A percentile compares a stretch with the other conserved stretches of the same genome.
These are phyloP conservation scores for Galemys pyrenaicus DNA, from an alignment of 2,113 vertebrate species.

Conservation along the genomic window DNA sequence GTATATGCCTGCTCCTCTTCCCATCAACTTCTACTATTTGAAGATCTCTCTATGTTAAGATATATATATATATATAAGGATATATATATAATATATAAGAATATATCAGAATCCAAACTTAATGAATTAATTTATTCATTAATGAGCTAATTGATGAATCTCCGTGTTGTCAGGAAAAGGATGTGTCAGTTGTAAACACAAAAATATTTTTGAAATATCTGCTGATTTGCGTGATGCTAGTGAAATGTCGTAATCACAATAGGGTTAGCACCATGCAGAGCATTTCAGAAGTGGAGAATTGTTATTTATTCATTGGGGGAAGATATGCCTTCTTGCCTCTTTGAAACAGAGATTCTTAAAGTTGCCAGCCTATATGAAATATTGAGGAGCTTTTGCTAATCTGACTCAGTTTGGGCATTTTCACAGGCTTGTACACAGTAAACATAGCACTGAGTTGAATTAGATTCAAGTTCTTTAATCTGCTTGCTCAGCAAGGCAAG, in stretches of 20 bases:
- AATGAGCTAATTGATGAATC: not conserved
- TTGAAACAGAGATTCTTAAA: not conserved
- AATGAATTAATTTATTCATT: too few species aligned
- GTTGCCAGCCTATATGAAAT: not conserved
- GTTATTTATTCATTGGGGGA: not conserved
- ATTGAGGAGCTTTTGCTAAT: not conserved
- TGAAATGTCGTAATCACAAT: not conserved
- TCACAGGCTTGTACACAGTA: not conserved
- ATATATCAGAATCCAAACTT: not conserved
- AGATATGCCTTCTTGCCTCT: not conserved
- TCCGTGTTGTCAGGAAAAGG: not conserved
- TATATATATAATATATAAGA: too few species aligned
- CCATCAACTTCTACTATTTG: not conserved
- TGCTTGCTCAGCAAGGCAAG: not conserved
- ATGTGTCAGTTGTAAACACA: not conserved
- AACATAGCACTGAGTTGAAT: not conserved
- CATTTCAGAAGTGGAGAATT: not conserved
- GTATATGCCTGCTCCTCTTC: not conserved
- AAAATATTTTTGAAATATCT: not conserved
- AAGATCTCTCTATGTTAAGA: too few species aligned
- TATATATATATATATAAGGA: too few species aligned
- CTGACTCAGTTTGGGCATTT: not conserved
- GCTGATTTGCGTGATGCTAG: not conserved
- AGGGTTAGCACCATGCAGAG: not conserved
- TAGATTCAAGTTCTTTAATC: not conserved